Percentiles rank a stretch among this genome's conserved stretches.
phyloP scores from a whole-genome alignment of 1,140 invertebrate genomes.

The Hormaphis cornu region DNA sequence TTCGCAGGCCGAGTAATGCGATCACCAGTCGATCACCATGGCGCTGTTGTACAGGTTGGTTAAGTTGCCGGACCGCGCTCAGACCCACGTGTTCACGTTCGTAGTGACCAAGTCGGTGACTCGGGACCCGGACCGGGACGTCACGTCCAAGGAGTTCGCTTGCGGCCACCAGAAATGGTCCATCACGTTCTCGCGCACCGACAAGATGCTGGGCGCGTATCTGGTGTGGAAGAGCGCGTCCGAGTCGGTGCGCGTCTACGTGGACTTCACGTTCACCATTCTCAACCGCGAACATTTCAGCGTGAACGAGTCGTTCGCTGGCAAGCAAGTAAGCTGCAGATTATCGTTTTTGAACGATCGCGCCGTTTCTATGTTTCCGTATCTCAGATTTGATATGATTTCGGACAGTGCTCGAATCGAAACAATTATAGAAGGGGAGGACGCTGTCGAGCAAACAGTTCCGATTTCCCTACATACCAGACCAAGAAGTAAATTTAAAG shows the following conservation, averaged over 20 bases:
- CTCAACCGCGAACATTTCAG: conserved; percentile 79
- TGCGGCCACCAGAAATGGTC: conserved; percentile 81
- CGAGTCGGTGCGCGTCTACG: conserved; percentile 63
- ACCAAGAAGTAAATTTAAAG: too few species aligned
- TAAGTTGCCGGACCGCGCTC: conserved; percentile 69
- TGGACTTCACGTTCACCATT: conserved; percentile 76
- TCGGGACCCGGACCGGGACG: conserved; percentile 66
- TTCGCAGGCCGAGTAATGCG: conserved; percentile 12
- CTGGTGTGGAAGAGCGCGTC: conserved; percentile 67
- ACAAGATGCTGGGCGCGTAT: conserved; percentile 71
- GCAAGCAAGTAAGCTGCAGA: conserved; percentile 51
- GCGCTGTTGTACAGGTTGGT: conserved; percentile 75
- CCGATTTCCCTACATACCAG: too few species aligned
- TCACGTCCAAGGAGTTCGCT: conserved; percentile 73
- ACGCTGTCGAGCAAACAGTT: too few species aligned
- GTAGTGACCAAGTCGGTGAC: conserved; percentile 71
- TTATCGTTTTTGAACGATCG: conserved; percentile 22
- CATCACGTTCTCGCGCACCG: conserved; percentile 69
- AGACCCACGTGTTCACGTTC: conserved; percentile 77
- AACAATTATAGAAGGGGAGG: too few species aligned
- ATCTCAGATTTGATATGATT: too few species aligned
- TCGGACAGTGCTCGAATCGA: too few species aligned
- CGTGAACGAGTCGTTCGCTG: conserved; percentile 70
- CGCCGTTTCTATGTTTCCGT: not conserved
- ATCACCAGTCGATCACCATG: conserved; percentile 48